Evolutionary conservation across 2,797 vertebrate genomes (phyloP).

Genomic region (Lepilemur septentrionalis): DNA sequence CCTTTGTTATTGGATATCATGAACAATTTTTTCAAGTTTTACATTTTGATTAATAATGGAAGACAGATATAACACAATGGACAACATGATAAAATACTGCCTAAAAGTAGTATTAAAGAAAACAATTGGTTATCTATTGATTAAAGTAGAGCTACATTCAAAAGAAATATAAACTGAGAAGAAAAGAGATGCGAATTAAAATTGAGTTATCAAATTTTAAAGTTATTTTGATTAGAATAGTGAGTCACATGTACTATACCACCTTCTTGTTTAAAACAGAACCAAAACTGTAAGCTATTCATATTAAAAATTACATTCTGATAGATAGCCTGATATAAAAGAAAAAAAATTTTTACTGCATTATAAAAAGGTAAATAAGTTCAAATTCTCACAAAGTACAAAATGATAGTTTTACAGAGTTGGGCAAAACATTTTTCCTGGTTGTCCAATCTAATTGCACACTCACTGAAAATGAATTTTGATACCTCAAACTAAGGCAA

Average conservation of each 20-base stretch:
- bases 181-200: background rate
- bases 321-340: background rate
- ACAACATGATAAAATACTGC: background rate
- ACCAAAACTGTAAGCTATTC: background rate
- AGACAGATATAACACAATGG: background rate
- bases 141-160: background rate
- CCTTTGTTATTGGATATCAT: background rate
- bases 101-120: background rate
- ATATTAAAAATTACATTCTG: background rate
- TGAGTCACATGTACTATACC: background rate
- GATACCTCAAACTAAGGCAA: background rate
- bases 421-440: background rate
- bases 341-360: background rate
- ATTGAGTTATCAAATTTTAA: background rate
- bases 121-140: background rate
- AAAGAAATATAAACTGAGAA: slow-evolving; percentile 4
- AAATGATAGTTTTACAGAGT: background rate
- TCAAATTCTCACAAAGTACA: background rate
- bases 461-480: background rate
- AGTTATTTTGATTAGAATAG: background rate
- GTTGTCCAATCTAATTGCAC: background rate
- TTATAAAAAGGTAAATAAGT: background rate
- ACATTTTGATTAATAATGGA: background rate
- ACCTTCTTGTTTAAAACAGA: background rate
- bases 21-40: background rate